Base-by-base conservation (phyloP, 2,113 vertebrate genomes). In the Neotoma lepida region DNA sequence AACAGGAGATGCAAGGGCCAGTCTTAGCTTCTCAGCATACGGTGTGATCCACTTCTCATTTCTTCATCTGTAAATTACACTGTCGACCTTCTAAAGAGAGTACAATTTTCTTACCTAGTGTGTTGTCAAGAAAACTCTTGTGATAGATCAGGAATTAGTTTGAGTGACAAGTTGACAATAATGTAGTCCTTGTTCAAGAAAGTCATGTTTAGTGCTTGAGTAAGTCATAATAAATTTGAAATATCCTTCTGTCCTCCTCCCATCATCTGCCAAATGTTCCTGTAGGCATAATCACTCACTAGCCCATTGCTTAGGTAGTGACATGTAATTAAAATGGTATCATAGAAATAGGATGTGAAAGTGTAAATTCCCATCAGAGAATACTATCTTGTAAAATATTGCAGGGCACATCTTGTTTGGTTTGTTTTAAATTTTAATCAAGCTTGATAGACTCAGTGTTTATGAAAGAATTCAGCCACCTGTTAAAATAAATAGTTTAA, bases 321-420 rank as follows among this genome's bases (percentile, higher is more conserved):
- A 98, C 97, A 98, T 95, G 95, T 96, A 98, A 98, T 98, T 98
- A 98, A 98, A 98, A 96, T 71, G 89, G 74, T 93, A 97, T 97
- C 97, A 96, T 66, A 97, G 63, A 96, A 98, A 98, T 93, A 98
- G 96, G 94, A 90, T 76, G 74, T 86, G 90, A 94, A 97, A 97
- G 93, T 86, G 93, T 95, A 46, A 97, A 96, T 96, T 97, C 80
- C 94, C 58, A 22, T 97, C 85, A 7, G 95, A 97, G 96, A 93
- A 96, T 39, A 97, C 24, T 6, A 97, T 26, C 88, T 96, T 97
- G 91, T 77, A 97, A 97, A 95, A 86, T 94, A 96, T 49, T 94
- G 44, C 93, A 97, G 89, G 96, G 81, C 68, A 81, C 35, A 87
- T 95, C 87, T 95, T 93, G 74, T 95, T 96, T 46, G 9, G 18